Evolutionary conservation across 92 coral and sea anemone species (phyloP), one percentile per base, ranked within the genome.

Genomic region (Bergia sp.): DNA sequence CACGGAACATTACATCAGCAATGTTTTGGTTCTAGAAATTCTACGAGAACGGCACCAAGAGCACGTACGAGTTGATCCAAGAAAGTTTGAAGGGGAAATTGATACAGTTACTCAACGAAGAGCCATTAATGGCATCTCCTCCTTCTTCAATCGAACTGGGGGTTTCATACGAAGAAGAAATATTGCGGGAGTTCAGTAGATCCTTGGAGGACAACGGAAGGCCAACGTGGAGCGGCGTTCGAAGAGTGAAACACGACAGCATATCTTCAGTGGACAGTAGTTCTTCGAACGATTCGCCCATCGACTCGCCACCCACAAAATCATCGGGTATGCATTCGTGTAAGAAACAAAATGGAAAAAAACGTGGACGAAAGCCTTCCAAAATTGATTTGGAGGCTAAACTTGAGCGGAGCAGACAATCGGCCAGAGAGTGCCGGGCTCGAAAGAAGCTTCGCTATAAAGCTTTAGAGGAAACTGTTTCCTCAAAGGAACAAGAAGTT

Each of bases 391-490:
- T 93, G 47, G 99, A 97, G 88, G 99, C 99, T 7, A 97, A 95
- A 81, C 97, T 97, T 29, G 99, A 97, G 85, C 91, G 99, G 67
- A 97, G 99, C 88, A 86, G 99, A 15, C 99, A 97, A 67, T 97
- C 99, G 16, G 99, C 99, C 0, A 92, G 99, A 72, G 99, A 97
- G 42, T 97, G 99, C 71, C 92, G 99, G n/a, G 99, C 99, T 21
- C 88, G 99, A 65, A 97, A 97, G 93, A 97, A 97, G 89, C 85
- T 97, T 41, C 92, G 99, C 29, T 95, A 97, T 57, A 95, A 97
- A 44, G 86, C 88, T 81, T 91, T 97, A 18, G 99, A 97, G 76
- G 98, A 97, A 66, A 95, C 92, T 80, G 95, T 97, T 12, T 92
- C 98, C 50, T 90, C 93, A 43, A 97, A 97, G 79, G 99, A 97